phyloP scores from a whole-genome alignment of 2,113 vertebrate species.

The Tachycineta bicolor region DNA sequence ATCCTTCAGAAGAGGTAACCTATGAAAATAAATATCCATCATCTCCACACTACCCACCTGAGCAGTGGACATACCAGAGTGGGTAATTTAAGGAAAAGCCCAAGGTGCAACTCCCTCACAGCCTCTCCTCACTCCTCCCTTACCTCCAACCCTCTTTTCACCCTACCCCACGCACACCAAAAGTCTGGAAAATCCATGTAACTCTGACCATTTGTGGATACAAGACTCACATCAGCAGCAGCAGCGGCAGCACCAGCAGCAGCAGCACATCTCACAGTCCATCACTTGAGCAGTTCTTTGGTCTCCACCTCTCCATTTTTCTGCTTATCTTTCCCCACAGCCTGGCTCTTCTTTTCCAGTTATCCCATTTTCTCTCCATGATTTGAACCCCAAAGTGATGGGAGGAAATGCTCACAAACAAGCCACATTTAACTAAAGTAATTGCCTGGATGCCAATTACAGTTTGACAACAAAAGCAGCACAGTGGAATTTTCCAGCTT shows the following conservation, averaged over 20 bases:
- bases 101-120: neutral
- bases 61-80: neutral
- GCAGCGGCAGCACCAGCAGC: neutral
- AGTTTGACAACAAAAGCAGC: neutral
- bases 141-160: neutral
- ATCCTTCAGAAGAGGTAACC: neutral
- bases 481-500: neutral
- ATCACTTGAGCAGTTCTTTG: neutral
- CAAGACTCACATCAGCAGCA: neutral
- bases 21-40: neutral
- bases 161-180: neutral
- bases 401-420: neutral
- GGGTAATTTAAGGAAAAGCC: neutral
- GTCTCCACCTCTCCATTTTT: neutral
- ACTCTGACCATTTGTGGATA: neutral
- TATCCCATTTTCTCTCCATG: neutral
- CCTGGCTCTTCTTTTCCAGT: neutral
- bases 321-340: neutral
- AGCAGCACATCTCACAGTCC: neutral
- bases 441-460: neutral
- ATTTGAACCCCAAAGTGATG: neutral
- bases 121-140: neutral
- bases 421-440: neutral
- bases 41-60: neutral
- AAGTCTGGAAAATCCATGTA: neutral